phyloP scores from a whole-genome alignment of 92 coral and sea anemone genomes.

The Zoanthus sociatus region DNA sequence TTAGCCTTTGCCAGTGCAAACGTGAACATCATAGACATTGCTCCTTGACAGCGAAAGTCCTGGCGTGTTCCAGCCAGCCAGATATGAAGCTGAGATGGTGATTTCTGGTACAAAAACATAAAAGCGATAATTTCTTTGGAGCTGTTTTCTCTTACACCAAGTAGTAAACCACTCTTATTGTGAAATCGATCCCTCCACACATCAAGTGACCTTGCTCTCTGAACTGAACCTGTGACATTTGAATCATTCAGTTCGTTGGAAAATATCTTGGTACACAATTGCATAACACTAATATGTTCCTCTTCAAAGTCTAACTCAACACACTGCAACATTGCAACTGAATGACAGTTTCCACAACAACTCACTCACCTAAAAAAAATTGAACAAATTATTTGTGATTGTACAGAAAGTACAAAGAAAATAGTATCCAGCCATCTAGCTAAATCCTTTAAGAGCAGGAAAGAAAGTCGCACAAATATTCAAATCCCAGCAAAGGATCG shows the following conservation, averaged over 20 bases:
- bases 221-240: neutral
- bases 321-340: slow-evolving; percentile 22
- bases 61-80: slow-evolving; percentile 37
- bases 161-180: slow-evolving; percentile 35
- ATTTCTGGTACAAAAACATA: slow-evolving; percentile 43
- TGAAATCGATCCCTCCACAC: slow-evolving; percentile 38
- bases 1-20: slow-evolving; percentile 25
- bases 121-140: slow-evolving; percentile 16
- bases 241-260: neutral
- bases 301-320: slow-evolving; percentile 39
- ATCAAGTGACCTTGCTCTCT: slow-evolving; percentile 9
- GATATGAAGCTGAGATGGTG: slow-evolving; percentile 25
- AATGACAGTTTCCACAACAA: neutral
- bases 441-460: no score
- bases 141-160: neutral
- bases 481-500: no score
- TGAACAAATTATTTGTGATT: no score
- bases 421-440: no score
- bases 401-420: no score
- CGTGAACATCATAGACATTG: slow-evolving; percentile 38
- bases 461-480: no score
- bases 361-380: no score
- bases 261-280: slow-evolving; percentile 12
- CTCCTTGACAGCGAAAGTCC: slow-evolving; percentile 28
- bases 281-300: slow-evolving; percentile 27